These are phyloP conservation scores for Aethina tumida DNA, from an alignment of 1,140 invertebrate genomes.

Conservation along the genomic window DNA sequence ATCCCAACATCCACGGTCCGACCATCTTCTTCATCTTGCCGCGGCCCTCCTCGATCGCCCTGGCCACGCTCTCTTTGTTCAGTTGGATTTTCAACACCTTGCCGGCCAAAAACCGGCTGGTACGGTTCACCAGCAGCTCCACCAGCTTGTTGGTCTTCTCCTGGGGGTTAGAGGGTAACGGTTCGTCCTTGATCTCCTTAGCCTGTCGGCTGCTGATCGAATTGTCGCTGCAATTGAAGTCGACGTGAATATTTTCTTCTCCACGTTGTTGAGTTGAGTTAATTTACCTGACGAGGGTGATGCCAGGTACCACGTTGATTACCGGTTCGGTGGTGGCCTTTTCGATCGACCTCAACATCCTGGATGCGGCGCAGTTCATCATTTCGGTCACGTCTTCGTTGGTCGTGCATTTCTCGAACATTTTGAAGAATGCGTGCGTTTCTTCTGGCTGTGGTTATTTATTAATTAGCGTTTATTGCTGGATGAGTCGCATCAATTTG, in stretches of 20 bases:
- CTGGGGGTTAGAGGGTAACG: slow-evolving; percentile 39
- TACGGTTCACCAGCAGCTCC: slow-evolving; percentile 42
- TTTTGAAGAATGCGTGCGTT: too few species aligned
- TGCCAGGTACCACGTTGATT: slow-evolving; percentile 45
- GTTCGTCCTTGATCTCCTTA: slow-evolving; percentile 15
- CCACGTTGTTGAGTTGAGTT: neutral
- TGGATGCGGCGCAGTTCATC: slow-evolving; percentile 47
- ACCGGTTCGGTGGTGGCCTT: slow-evolving; percentile 46
- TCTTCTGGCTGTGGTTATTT: too few species aligned
- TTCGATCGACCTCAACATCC: slow-evolving; percentile 43
- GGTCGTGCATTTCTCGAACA: slow-evolving; percentile 12
- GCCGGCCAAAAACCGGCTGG: slow-evolving; percentile 43
- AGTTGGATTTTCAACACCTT: slow-evolving; percentile 50
- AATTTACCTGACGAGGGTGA: slow-evolving; percentile 44
- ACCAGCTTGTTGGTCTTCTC: slow-evolving; percentile 42
- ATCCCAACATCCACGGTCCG: slow-evolving; percentile 44
- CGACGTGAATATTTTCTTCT: too few species aligned
- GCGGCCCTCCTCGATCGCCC: slow-evolving; percentile 47
- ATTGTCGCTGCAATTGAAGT: slow-evolving; percentile 3
- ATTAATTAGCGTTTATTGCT: too few species aligned
- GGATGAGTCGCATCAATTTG: too few species aligned
- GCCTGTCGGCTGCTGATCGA: slow-evolving; percentile 7
- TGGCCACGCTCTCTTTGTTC: slow-evolving; percentile 40
- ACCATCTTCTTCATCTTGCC: slow-evolving; percentile 5
- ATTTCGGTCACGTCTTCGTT: slow-evolving; percentile 38